These are phyloP conservation scores for Sebastes miniatus DNA, from an alignment of 2,797 vertebrate species.

Conservation along the genomic window DNA sequence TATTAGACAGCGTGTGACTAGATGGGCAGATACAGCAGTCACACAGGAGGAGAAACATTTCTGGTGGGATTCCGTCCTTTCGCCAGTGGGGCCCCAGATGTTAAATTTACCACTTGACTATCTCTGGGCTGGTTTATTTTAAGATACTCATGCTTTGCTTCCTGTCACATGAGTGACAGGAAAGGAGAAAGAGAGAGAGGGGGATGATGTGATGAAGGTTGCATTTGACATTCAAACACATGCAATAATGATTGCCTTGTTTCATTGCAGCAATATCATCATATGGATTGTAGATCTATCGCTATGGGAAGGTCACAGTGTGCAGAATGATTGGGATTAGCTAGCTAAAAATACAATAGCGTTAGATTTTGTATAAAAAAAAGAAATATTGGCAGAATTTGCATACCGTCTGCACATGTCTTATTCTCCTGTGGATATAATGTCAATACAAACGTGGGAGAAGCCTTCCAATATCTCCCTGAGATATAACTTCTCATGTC, in stretches of 20 bases:
- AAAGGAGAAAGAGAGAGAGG: conserved; percentile 19
- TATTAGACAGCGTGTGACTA: neutral
- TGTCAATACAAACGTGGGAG: neutral
- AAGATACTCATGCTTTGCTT: conserved; percentile 9
- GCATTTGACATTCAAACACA: conserved; percentile 12
- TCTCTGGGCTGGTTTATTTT: conserved; percentile 53
- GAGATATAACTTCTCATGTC: conserved; percentile 37
- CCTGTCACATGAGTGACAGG: conserved; percentile 36
- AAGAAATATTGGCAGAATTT: neutral
- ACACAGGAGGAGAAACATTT: neutral
- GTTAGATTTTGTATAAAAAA: neutral
- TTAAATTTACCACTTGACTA: conserved; percentile 22
- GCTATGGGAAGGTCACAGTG: neutral
- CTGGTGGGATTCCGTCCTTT: conserved; percentile 4
- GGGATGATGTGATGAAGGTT: neutral
- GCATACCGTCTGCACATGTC: neutral
- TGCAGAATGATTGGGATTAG: neutral
- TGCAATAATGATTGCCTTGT: neutral
- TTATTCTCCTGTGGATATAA: neutral
- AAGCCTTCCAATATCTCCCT: neutral
- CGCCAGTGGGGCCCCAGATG: conserved; percentile 15
- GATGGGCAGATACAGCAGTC: neutral
- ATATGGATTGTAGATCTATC: neutral
- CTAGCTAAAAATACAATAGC: neutral
- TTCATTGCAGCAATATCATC: neutral